phyloP scores from a whole-genome alignment of 2,113 vertebrate genomes.

The Chlorodrepanis virens region DNA sequence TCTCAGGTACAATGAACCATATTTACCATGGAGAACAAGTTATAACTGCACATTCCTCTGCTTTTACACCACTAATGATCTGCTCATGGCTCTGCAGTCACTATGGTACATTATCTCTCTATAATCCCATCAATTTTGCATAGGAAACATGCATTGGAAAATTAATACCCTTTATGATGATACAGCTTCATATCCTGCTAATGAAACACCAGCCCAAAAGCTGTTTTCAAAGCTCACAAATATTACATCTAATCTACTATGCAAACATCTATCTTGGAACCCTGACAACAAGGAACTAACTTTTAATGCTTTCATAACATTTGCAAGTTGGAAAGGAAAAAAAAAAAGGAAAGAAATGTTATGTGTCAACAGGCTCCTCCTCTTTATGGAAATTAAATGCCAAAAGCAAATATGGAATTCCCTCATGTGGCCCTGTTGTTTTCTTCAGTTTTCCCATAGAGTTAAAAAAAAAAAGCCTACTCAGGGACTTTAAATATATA shows the following conservation, averaged over 20 bases:
- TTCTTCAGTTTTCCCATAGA: neutral
- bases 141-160: neutral
- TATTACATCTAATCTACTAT: neutral
- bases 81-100: neutral
- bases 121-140: neutral
- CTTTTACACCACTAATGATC: neutral
- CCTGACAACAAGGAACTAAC: conserved; percentile 27
- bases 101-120: neutral
- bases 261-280: conserved; percentile 3
- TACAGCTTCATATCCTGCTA: neutral
- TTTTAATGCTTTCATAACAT: conserved; percentile 24
- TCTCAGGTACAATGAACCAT: neutral
- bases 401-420: conserved; percentile 41
- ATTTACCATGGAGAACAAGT: neutral
- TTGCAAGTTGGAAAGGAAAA: neutral
- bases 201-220: neutral
- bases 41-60: neutral
- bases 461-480: neutral
- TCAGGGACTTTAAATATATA: neutral
- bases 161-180: neutral
- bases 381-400: conserved; percentile 4
- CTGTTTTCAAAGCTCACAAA: conserved; percentile 9
- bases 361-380: neutral
- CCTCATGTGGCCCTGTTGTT: conserved; percentile 1
- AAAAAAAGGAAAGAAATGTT: neutral